These are phyloP conservation scores for Natrix natrix DNA, from an alignment of 2,797 vertebrate species.

Conservation along the genomic window DNA sequence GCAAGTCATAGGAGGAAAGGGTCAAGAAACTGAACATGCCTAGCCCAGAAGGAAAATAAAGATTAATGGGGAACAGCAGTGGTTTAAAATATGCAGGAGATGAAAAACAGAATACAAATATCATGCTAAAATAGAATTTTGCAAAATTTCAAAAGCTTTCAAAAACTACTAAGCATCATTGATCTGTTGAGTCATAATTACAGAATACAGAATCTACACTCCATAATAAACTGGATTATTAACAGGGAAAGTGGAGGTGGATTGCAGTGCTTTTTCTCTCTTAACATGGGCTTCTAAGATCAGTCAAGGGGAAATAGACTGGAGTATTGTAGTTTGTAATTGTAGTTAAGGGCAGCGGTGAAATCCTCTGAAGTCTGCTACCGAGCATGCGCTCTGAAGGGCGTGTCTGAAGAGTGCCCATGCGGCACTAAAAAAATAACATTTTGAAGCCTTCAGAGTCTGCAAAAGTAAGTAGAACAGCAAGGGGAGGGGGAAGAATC, in stretches of 20 bases:
- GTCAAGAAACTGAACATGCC: conserved; percentile 22
- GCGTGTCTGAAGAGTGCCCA: no score
- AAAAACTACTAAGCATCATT: not conserved
- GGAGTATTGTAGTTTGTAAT: not conserved
- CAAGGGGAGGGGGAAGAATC: no score
- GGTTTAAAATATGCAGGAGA: not conserved
- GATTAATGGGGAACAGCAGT: conserved; percentile 10
- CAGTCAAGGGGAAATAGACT: not conserved
- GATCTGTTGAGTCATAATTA: not conserved
- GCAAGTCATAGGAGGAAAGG: conserved; percentile 29
- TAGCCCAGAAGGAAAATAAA: conserved; percentile 32
- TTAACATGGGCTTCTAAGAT: not conserved
- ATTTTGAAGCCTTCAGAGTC: no score
- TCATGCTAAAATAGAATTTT: not conserved
- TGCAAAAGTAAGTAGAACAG: no score
- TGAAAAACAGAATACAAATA: not conserved
- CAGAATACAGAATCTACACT: not conserved
- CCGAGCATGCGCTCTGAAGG: no score
- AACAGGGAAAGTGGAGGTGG: not conserved
- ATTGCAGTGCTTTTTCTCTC: not conserved
- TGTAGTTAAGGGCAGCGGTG: not conserved
- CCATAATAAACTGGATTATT: not conserved
- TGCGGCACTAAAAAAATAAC: no score
- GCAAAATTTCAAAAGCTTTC: not conserved
- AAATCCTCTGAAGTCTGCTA: no score